Evolutionary conservation across 2,113 vertebrate species (phyloP).

Genomic region (Muntiacus reevesi): DNA sequence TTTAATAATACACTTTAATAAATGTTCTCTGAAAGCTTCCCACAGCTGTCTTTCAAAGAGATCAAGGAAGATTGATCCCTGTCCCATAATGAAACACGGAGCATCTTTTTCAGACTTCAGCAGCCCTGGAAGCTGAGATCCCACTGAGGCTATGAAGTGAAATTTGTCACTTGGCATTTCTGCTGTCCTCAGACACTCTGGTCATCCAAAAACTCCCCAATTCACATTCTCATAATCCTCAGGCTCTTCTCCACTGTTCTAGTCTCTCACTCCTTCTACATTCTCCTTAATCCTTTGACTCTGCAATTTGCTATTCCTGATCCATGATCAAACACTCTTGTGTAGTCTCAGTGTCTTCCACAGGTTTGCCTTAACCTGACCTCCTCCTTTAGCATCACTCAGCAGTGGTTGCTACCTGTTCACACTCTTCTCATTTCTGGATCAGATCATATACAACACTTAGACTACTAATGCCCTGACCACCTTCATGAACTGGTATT

Average conservation of each 20-base stretch:
- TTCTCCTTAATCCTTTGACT: background rate
- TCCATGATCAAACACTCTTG: background rate
- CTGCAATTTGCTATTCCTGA: background rate
- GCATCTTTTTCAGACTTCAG: background rate
- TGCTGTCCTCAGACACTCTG: background rate
- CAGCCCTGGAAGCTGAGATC: background rate
- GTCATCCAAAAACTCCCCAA: background rate
- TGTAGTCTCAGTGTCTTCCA: background rate
- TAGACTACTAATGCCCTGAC: background rate
- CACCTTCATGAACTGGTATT: background rate
- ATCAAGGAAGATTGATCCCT: background rate
- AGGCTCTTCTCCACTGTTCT: background rate
- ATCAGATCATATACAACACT: background rate
- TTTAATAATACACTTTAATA: background rate
- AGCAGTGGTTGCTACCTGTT: background rate
- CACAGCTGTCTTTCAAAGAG: background rate
- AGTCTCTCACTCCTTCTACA: background rate
- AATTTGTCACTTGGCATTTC: background rate
- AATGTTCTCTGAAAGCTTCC: background rate
- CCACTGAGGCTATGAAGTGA: background rate
- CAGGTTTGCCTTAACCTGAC: background rate
- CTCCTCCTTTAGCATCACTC: background rate
- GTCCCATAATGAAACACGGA: background rate
- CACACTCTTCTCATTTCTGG: background rate
- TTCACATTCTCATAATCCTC: background rate